Evolutionary conservation across 92 coral and sea anemone genomes (phyloP), one percentile per base, ranked within the genome.

Genomic region (Parazoanthus darwini): DNA sequence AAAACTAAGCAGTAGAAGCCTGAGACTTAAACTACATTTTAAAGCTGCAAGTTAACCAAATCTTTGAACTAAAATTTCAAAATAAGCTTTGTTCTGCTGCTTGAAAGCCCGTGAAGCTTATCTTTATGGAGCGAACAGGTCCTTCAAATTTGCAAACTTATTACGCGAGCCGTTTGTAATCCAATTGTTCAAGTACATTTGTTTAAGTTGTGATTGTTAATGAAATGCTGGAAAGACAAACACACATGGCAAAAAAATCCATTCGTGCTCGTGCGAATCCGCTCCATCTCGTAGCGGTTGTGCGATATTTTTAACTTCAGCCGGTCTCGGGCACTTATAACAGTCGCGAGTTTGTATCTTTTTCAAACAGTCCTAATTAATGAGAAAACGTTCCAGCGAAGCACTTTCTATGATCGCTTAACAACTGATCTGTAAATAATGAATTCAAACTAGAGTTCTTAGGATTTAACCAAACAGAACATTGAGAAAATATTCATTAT

Each of bases 131-230:
- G 25, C 70, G 26, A 63, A 8, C 70, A 63, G 70, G 70, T 63
- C 25, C 70, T 22, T 22, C 70, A 54, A 54, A 54, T 54, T 54
- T 54, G 59, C 70, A 18, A 63, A 4, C 70, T 23, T 33, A 48
- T 44, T 22, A 84, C 79, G 71, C 67, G 68, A 84, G 42, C 70
- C 29, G 56, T 46, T 71, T 29, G 33, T 70, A 84, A 15, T 50
- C 1, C 79, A 26, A 44, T 82, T 82, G 77, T 84, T 29, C 46
- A 7, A 76, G 87, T 84, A 70, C 78, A 71, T 84, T 84, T 71
- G 26, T 84, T 46, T 68, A 44, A 84, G 35, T 50, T 84, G 11
- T 29, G n/a, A 26, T 56, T 81, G 72, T 59, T 81, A 54, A 81
- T 81, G 78, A 84, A 82, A 23, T 51, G 43, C 25, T 76, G 50